Evolutionary conservation across 2,113 vertebrate species (phyloP), one percentile per base, ranked within the genome.

Genomic region (Apistogramma diplotaenia): DNA sequence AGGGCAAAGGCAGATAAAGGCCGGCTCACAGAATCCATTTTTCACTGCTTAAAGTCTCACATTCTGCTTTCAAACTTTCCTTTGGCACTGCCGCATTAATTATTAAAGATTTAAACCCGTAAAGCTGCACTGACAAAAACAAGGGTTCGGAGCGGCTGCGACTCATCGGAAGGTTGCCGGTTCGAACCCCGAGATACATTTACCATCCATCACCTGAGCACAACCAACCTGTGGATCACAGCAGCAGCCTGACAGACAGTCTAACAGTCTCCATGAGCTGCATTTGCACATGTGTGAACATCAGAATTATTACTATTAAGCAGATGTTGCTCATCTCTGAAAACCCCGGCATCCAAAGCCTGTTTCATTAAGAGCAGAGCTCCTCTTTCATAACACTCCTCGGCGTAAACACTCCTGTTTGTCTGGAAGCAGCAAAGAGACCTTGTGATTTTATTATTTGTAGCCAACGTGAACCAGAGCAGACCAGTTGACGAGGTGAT

Each of bases 361-460:
- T 11, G 65, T 84, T 83, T 75, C 60, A 73, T 77, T 33, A 70
- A 87, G 82, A 67, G 86, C 74, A 74, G 84, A 77, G 87, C 81
- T 83, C 49, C 85, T 61, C 81, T 85, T 86, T 87, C 85, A 79
- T 84, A 89, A 79, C 51, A 33, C 23, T 2, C 37, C 81, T 85
- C 80, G 29, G 82, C 40, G 91, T 91, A 94, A 94, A 94, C 90
- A 93, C 81, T 65, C 82, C 74, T 87, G 85, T 84, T 83, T 90
- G 87, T 89, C 84, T 89, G 89, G 87, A 85, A 87, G 72, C 27
- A 3, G 27, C 19, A 89, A 79, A 75, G 58, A 49, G 83, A 87
- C 82, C 84, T 86, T 81, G 89, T 89, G 87, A 87, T 87, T 80
- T 75, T 51, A 49, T 83, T 87, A 78, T 85, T 78, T 62, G 57